Percentiles rank a stretch among this genome's conserved stretches.
These are phyloP conservation scores for Scalopus aquaticus DNA, from an alignment of 2,113 vertebrate genomes.

Conservation along the genomic window DNA sequence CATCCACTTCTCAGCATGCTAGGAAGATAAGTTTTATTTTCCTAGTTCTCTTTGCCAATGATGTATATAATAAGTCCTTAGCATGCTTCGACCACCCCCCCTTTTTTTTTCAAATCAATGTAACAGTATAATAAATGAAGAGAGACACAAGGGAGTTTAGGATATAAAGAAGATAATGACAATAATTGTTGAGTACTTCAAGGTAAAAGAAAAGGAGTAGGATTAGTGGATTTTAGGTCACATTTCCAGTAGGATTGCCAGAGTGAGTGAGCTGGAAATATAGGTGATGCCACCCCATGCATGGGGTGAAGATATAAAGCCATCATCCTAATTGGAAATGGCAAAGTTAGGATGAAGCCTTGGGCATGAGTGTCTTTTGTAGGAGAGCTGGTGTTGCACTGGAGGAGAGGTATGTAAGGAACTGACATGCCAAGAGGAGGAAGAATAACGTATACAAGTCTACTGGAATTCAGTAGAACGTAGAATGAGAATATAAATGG, in stretches of 20 bases:
- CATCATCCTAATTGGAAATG: not conserved
- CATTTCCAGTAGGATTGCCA: not conserved
- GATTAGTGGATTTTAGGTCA: not conserved
- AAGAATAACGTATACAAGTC: not conserved
- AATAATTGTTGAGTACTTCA: not conserved
- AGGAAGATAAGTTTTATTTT: not conserved
- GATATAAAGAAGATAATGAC: not conserved
- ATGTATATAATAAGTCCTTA: not conserved
- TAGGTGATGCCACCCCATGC: not conserved
- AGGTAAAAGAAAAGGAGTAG: not conserved
- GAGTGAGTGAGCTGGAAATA: not conserved
- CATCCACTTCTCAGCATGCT: not conserved
- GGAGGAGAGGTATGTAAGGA: not conserved
- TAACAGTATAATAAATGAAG: not conserved
- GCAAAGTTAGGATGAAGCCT: accelerated
- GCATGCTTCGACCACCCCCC: not conserved
- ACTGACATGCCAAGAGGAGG: not conserved
- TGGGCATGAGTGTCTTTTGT: not conserved
- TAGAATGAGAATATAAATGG: not conserved
- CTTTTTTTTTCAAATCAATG: not conserved
- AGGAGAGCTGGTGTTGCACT: not conserved
- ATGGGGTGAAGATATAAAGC: not conserved
- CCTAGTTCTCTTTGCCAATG: not conserved
- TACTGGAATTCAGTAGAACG: not conserved
- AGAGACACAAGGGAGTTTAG: not conserved